These are phyloP conservation scores for Tachina lurida DNA, from an alignment of 2,888 invertebrate genomes.

Conservation along the genomic window DNA sequence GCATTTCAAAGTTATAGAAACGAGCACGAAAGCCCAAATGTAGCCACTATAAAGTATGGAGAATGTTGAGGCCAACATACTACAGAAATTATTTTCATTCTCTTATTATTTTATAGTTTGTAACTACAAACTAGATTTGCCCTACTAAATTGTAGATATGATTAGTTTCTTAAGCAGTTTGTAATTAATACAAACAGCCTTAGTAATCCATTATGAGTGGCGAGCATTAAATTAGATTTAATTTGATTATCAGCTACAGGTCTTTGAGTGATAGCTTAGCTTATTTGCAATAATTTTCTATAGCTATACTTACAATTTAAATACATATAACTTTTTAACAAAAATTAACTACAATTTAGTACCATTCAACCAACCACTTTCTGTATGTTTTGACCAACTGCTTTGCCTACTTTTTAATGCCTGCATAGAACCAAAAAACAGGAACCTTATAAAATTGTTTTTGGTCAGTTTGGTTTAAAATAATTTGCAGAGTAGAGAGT, in stretches of 20 bases:
- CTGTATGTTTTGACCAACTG: background rate
- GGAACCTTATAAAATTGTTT: conserved; percentile 67
- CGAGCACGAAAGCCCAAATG: conserved; percentile 51
- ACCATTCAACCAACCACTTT: no score
- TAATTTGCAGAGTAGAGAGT: conserved; percentile 38
- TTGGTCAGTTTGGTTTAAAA: conserved; percentile 65
- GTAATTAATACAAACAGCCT: background rate
- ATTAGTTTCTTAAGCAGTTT: background rate
- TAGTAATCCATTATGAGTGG: no score
- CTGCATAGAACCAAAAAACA: conserved; percentile 55
- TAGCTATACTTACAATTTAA: no score
- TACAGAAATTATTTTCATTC: conserved; percentile 54
- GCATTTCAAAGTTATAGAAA: conserved; percentile 54
- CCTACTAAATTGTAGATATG: background rate
- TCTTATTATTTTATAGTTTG: conserved; percentile 32
- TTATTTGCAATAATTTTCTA: no score
- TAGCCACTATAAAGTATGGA: conserved; percentile 63
- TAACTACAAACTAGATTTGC: conserved; percentile 1
- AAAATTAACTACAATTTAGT: no score
- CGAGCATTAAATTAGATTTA: background rate
- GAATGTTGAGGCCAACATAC: conserved; percentile 68
- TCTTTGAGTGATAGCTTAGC: no score
- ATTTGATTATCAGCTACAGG: no score
- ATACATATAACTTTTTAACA: no score
- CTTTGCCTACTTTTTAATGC: background rate